Evolutionary conservation across 1,140 invertebrate species (phyloP), one percentile per base, ranked within the genome.

Genomic region (Nomia melanderi): DNA sequence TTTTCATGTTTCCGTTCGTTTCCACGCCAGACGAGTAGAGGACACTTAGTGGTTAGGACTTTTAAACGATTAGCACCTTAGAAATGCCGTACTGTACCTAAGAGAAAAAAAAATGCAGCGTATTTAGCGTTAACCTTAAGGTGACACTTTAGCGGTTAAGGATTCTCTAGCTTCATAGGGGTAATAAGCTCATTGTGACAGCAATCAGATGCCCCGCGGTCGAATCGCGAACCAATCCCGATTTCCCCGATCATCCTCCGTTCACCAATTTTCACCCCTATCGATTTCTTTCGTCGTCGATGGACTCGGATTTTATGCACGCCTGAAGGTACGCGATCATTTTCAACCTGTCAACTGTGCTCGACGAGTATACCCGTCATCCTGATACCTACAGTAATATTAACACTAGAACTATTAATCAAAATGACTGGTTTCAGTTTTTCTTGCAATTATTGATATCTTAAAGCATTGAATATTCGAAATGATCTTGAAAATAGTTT

Each of bases 121-220:
- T 89, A 89, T 84, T 74, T 82, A 88, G 82, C 69, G 65, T 85
- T 50, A 83, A 79, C 54, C 53, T 83, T 88, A 83, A 86, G 31
- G 71, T 69, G 70, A 62, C 65, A 57, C 66, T 72, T n/a, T 87
- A 87, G 84, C 59, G 75, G 67, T 77, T 87, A 89, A 83, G 77
- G 44, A 57, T 71, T 79, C 73, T 78, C 66, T 80, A 79, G 78
- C 62, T 84, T 84, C 64, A 71, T 79, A 88, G 84, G 47, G 79
- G 75, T 83, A 86, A 83, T 89, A 90, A 90, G 88, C 89, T 91
- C 89, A 91, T 90, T 91, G 90, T 90, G 90, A 91, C 88, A 91
- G 85, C 90, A 91, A 91, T 91, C 90, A 91, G 81, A 71, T 81
- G 77, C 83, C 79, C 81, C 82, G 84, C 80, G 88, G 85, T 89